Percentiles rank a stretch among this genome's conserved stretches.
Conservation (phyloP, 1,140 invertebrate genomes). For the Frieseomelitta varia region DNA sequence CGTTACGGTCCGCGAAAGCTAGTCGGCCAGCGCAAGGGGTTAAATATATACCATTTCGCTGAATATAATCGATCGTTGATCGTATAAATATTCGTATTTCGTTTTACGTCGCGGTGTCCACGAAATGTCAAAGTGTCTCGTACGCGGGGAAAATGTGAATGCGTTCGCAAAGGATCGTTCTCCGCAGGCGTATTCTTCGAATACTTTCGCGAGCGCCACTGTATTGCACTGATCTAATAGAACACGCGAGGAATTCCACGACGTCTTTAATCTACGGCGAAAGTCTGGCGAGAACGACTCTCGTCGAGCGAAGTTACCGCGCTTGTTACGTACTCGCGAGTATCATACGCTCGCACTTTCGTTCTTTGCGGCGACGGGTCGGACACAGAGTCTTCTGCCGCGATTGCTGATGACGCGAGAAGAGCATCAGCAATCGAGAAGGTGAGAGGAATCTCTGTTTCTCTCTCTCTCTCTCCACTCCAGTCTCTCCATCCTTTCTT, state of each 20-base stretch:
- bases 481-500: neutral
- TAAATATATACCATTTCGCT: no score
- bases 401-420: constrained; percentile 61
- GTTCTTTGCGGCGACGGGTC: constrained; percentile 22
- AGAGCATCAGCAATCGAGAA: constrained; percentile 51
- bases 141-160: no score
- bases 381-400: constrained; percentile 9
- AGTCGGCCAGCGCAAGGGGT: no score
- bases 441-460: constrained; percentile 3
- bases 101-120: no score
- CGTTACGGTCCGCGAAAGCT: no score
- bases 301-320: neutral
- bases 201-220: neutral
- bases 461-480: neutral
- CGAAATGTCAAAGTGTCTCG: no score
- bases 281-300: neutral
- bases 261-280: neutral
- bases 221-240: neutral
- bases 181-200: neutral
- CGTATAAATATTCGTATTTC: no score
- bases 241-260: neutral
- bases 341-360: constrained; percentile 19
- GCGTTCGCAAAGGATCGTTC: neutral
- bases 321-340: neutral
- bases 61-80: no score